Percentiles rank a stretch among this genome's conserved stretches.
phyloP scores from a whole-genome alignment of 2,113 vertebrate species.

The Oncorhynchus tshawytscha region DNA sequence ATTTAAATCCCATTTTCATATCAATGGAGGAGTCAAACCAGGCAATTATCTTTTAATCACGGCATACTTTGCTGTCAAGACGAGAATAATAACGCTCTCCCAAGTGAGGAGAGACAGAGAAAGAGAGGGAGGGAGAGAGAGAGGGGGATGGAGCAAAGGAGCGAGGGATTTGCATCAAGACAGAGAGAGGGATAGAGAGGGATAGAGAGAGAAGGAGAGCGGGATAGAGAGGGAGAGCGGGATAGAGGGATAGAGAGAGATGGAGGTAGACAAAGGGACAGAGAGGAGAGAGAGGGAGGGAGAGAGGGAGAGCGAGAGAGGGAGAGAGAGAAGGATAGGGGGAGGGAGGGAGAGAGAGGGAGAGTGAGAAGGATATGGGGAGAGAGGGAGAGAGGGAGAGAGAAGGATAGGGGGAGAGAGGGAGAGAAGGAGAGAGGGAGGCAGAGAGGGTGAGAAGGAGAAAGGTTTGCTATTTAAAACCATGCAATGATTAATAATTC shows the following conservation, averaged over 20 bases:
- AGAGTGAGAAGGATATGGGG: neutral
- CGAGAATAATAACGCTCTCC: constrained; percentile 92
- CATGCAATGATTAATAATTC: constrained; percentile 93
- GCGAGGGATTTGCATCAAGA: constrained; percentile 52
- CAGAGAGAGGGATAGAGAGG: constrained; percentile 44
- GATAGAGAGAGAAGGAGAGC: constrained; percentile 57
- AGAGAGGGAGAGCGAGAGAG: neutral
- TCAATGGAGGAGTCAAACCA: constrained; percentile 93
- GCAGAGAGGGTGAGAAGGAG: no score
- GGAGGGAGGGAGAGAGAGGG: constrained; percentile 57
- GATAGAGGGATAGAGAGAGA: no score
- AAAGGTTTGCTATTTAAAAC: constrained; percentile 80
- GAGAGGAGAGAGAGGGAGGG: no score
- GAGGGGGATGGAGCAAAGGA: constrained; percentile 58
- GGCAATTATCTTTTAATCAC: constrained; percentile 97
- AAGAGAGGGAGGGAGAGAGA: constrained; percentile 57
- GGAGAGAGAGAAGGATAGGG: constrained; percentile 59
- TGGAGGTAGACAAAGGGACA: no score
- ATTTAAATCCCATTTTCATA: constrained; percentile 95
- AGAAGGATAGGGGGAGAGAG: constrained; percentile 27
- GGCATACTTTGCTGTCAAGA: constrained; percentile 86
- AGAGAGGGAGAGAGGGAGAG: neutral
- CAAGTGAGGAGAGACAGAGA: constrained; percentile 65
- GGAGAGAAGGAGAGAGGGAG: constrained; percentile 50
- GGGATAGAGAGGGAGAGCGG: constrained; percentile 41